Evolutionary conservation across 2,888 invertebrate genomes (phyloP).

Genomic region (Parnassius apollo): DNA sequence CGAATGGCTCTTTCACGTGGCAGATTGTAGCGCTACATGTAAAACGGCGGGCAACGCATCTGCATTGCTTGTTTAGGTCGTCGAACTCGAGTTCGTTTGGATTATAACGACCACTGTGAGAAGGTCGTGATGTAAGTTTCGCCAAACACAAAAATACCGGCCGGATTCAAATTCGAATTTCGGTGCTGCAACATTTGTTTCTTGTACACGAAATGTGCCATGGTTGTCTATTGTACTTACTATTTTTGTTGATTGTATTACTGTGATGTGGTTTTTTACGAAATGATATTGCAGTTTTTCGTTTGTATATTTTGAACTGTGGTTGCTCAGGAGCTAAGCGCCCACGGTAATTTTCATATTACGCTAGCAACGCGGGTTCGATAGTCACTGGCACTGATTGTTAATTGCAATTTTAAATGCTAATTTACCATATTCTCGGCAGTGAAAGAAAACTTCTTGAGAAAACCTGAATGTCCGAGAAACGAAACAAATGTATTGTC

Average conservation of each 20-base stretch:
- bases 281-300: conserved; percentile 4
- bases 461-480: no score
- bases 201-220: conserved; percentile 8
- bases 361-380: no score
- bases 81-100: conserved; percentile 50
- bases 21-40: conserved; percentile 76
- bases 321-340: no score
- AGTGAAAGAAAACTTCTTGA: no score
- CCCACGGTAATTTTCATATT: no score
- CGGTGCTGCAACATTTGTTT: conserved; percentile 20
- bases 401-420: no score
- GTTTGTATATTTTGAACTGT: background rate
- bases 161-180: conserved; percentile 32
- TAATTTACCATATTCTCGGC: no score
- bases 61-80: conserved; percentile 63
- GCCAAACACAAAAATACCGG: conserved; percentile 56
- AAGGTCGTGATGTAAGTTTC: conserved; percentile 67
- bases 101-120: conserved; percentile 63
- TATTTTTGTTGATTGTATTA: background rate
- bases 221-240: background rate
- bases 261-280: background rate
- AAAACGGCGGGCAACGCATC: conserved; percentile 70
- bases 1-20: conserved; percentile 55
- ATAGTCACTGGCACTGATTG: no score
- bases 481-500: no score